These are phyloP conservation scores for Arctopsyche grandis DNA, from an alignment of 1,140 invertebrate genomes.

Conservation along the genomic window DNA sequence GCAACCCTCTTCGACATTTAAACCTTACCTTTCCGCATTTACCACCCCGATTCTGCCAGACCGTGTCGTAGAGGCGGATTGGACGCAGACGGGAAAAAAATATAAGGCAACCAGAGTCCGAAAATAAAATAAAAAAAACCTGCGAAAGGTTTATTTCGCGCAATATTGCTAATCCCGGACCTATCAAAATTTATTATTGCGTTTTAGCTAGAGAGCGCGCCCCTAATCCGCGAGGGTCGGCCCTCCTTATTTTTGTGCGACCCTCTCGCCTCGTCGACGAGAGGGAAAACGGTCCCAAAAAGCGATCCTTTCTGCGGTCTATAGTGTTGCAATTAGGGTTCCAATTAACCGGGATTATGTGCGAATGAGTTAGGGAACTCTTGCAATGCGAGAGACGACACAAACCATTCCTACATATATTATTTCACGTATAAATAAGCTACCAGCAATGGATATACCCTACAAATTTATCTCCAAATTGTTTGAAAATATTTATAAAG, in stretches of 20 bases:
- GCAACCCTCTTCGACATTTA: conserved; percentile 35
- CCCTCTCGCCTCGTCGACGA: not conserved
- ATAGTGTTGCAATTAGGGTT: conserved; percentile 40
- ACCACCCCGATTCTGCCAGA: not conserved
- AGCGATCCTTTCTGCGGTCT: conserved; percentile 29
- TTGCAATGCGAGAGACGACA: not conserved
- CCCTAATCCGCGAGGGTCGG: conserved; percentile 27
- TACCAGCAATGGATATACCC: too few species aligned
- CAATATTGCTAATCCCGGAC: conserved; percentile 31
- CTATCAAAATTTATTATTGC: conserved; percentile 43
- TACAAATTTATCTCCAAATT: too few species aligned
- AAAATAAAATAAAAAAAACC: not conserved
- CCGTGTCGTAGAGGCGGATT: not conserved
- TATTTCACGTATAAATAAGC: too few species aligned
- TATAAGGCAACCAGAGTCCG: not conserved
- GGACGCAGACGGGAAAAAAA: not conserved
- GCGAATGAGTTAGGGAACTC: conserved; percentile 15
- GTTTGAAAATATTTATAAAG: too few species aligned
- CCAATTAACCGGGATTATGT: conserved; percentile 46
- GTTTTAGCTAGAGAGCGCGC: conserved; percentile 25
- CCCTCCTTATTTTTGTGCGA: conserved; percentile 35
- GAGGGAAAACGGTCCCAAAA: not conserved
- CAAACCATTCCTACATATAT: too few species aligned
- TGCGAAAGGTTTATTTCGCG: conserved; percentile 23
- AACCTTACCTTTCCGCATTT: conserved; percentile 9